Conservation (phyloP, 53 echinoderm and acorn worm genomes). For the Luidia sarsii region DNA sequence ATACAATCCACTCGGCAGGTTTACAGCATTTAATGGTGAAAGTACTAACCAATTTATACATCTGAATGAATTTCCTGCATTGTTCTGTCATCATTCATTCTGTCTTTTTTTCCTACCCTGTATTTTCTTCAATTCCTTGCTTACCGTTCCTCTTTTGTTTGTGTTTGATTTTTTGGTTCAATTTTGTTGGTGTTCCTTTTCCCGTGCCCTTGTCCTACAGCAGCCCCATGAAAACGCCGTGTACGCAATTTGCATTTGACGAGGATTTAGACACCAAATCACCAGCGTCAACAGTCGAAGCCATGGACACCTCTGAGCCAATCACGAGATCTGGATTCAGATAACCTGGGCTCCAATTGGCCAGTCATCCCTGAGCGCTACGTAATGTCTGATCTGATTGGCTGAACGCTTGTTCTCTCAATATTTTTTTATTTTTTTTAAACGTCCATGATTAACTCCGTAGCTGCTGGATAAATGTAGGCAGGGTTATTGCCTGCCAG, state of each 20-base stretch:
- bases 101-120: neutral
- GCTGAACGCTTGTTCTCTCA: slow-evolving; percentile 37
- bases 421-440: neutral
- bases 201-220: neutral
- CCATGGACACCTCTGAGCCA: slow-evolving; percentile 92
- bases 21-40: no score
- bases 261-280: slow-evolving; percentile 79
- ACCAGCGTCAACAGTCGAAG: slow-evolving; percentile 68
- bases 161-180: slow-evolving; percentile 5
- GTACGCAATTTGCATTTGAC: slow-evolving; percentile 95
- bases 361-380: slow-evolving; percentile 16
- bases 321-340: slow-evolving; percentile 50
- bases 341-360: slow-evolving; percentile 53
- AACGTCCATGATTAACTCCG: neutral
- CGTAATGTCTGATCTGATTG: slow-evolving; percentile 24
- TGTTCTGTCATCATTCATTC: slow-evolving; percentile 1
- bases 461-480: slow-evolving; percentile 5
- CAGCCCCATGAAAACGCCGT: slow-evolving; percentile 82
- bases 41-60: no score
- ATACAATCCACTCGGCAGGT: no score
- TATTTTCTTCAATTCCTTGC: no score
- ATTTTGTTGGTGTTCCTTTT: slow-evolving; percentile 21
- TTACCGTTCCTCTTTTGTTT: slow-evolving; percentile 4
- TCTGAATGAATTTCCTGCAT: no score
- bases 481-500: neutral